These are phyloP conservation scores for Tarsius wallacei DNA, from an alignment of 2,797 vertebrate genomes.

Conservation along the genomic window DNA sequence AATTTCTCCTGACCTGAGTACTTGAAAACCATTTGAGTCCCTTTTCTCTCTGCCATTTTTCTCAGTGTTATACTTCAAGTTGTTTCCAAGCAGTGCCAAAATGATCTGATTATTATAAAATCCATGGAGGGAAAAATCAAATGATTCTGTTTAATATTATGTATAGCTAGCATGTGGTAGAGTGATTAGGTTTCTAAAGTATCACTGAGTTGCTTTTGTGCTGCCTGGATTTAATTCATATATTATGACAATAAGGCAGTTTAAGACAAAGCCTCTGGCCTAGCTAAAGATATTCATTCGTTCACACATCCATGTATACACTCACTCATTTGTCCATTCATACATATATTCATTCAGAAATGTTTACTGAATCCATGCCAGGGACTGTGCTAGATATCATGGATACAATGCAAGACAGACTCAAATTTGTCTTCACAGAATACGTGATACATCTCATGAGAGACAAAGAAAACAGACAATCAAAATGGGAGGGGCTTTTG, in stretches of 20 bases:
- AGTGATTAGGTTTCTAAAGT: neutral
- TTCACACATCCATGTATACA: neutral
- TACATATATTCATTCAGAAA: neutral
- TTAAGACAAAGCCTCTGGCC: neutral
- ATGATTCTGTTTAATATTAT: constrained; percentile 11
- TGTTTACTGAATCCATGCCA: neutral
- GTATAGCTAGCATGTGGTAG: neutral
- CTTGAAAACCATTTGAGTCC: neutral
- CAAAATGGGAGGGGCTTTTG: neutral
- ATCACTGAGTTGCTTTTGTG: neutral
- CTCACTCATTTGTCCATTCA: neutral
- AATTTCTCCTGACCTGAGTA: neutral
- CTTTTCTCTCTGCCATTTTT: neutral
- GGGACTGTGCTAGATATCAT: neutral
- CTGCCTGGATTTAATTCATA: neutral
- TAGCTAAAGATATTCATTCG: neutral
- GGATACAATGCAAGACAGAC: neutral
- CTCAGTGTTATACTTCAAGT: constrained; percentile 24
- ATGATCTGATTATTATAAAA: neutral
- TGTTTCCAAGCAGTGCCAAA: neutral
- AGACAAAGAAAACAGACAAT: neutral
- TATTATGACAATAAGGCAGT: neutral
- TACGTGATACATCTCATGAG: neutral
- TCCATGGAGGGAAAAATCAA: neutral
- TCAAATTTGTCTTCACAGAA: neutral